Percentiles rank a stretch among this genome's conserved stretches.
These are phyloP conservation scores for Trilocha varians DNA, from an alignment of 2,888 invertebrate species.

Conservation along the genomic window DNA sequence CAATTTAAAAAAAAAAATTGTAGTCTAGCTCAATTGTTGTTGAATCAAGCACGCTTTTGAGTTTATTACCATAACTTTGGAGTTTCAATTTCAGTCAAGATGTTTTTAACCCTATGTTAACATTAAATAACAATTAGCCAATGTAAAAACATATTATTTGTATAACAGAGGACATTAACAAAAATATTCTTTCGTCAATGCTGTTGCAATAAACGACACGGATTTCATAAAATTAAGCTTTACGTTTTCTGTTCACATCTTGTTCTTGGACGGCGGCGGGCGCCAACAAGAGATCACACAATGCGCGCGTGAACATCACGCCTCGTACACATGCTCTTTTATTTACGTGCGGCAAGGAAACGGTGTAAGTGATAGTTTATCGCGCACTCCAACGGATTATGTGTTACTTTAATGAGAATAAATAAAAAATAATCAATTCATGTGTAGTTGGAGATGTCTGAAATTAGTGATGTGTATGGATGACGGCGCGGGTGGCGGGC, in stretches of 20 bases:
- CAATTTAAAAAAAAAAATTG: too few species aligned
- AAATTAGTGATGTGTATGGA: slow-evolving; percentile 40
- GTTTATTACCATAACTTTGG: too few species aligned
- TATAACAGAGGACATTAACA: neutral
- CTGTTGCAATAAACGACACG: neutral
- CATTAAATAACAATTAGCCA: too few species aligned
- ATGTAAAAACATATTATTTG: too few species aligned
- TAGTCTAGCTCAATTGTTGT: too few species aligned
- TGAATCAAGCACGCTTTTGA: too few species aligned
- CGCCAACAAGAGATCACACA: slow-evolving; percentile 46
- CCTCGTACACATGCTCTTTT: slow-evolving; percentile 37
- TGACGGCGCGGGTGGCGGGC: slow-evolving; percentile 19
- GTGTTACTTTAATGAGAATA: slow-evolving; percentile 33
- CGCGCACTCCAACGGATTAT: slow-evolving; percentile 39
- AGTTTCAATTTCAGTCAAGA: too few species aligned
- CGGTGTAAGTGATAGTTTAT: slow-evolving; percentile 36
- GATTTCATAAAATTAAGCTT: slow-evolving; percentile 17
- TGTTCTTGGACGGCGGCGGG: slow-evolving; percentile 18
- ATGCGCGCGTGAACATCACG: slow-evolving; percentile 52
- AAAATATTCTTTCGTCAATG: neutral
- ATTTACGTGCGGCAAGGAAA: slow-evolving; percentile 39
- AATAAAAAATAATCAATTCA: slow-evolving; percentile 37
- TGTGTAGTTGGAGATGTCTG: slow-evolving; percentile 37
- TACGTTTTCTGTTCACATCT: slow-evolving; percentile 19
- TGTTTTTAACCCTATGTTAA: too few species aligned